Percentiles rank a stretch among this genome's conserved stretches.
Conservation (phyloP, 2,888 invertebrate species). For the Lithodes maja region DNA sequence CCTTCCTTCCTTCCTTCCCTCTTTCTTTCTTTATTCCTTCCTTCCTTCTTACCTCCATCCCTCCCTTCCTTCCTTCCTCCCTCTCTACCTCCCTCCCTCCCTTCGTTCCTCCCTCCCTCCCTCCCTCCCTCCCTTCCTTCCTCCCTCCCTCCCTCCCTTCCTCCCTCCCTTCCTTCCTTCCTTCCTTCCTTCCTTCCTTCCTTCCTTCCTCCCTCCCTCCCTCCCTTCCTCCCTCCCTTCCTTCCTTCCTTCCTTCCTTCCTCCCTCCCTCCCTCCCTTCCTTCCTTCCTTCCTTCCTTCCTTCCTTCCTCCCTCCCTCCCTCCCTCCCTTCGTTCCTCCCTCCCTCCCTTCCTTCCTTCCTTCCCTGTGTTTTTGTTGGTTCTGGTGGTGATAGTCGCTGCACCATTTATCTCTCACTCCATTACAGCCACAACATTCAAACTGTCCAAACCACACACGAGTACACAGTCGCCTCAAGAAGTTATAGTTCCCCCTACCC, state of each 20-base stretch:
- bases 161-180: background rate
- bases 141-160: background rate
- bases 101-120: background rate
- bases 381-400: background rate
- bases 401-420: constrained; percentile 28
- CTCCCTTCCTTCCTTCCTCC: background rate
- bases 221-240: background rate
- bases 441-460: constrained; percentile 33
- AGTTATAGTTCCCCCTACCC: background rate
- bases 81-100: background rate
- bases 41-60: background rate
- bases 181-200: background rate
- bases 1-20: background rate
- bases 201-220: background rate
- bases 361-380: background rate
- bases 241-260: background rate
- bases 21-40: background rate
- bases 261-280: background rate
- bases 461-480: background rate
- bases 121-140: background rate
- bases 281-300: background rate
- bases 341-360: background rate
- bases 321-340: background rate
- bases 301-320: background rate
- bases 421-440: constrained; percentile 14